Evolutionary conservation across 2,113 vertebrate species (phyloP), one percentile per base, ranked within the genome.

Genomic region (Seriola quinqueradiata): DNA sequence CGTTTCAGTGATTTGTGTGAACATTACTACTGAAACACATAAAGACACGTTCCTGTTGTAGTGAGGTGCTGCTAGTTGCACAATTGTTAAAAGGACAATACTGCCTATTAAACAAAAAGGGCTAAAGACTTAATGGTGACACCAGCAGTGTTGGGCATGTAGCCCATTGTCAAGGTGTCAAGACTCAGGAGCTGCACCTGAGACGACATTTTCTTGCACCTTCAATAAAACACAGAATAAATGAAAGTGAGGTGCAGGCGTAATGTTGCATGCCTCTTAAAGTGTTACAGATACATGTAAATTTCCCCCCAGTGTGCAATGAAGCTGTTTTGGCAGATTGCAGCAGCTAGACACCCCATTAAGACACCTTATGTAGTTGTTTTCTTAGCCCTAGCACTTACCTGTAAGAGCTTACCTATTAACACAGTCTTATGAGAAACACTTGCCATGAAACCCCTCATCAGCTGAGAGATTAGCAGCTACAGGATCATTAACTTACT

Each of bases 381-480:
- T 80, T 66, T 63, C 28, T 69, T 65, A 80, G 57, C 54, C 59
- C 21, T 16, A n/a, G 70, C 59, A 83, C 57, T 75, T 46, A 85
- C 66, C 61, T 9, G 46, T 61, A 52, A 68, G 54, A 38, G 5
- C n/a, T 58, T 34, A 25, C 75, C 70, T 44, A 84, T 78, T 79
- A 77, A 69, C 59, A 48, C 46, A 2, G 1, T 79, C 32, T 78
- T 61, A 34, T 64, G 40, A 81, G 66, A 72, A 81, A 77, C 60
- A 83, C 58, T 77, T 50, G 61, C 48, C 13, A 21, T 32, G 6
- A 75, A 85, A 59, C 6, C 64, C 16, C 79, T 82, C 61, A 80
- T 88, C 58, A 75, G 54, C 44, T 6, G n/a, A 54, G 68, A 65
- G 64, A 83, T 87, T 76, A 86, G 79, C 48, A 61, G 66, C 68